Evolutionary conservation across 2,797 vertebrate genomes (phyloP).

Genomic region (Rachycentron canadum): DNA sequence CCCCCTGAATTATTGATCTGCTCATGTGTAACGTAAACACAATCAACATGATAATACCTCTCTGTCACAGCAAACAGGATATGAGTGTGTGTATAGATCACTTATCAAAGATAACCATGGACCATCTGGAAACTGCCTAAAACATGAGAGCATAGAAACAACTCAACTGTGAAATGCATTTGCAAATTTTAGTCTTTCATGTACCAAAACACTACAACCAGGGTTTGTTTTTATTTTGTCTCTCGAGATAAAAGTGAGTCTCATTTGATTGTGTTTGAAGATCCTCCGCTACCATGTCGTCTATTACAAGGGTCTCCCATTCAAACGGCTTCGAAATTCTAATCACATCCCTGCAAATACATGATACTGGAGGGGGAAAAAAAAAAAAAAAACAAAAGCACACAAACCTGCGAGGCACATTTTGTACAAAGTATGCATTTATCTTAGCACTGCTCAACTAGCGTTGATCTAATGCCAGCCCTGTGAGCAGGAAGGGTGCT

Average conservation of each 20-base stretch:
- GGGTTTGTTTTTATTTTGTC: constrained; percentile 22
- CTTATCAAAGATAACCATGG: constrained; percentile 43
- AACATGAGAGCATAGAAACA: constrained; percentile 12
- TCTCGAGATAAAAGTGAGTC: constrained; percentile 27
- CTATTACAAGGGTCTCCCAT: constrained; percentile 33
- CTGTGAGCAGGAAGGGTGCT: constrained; percentile 27
- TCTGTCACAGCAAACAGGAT: constrained; percentile 28
- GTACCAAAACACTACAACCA: constrained; percentile 23
- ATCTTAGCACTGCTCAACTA: constrained; percentile 43
- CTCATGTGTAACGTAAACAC: constrained; percentile 48
- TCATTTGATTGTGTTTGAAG: constrained; percentile 32
- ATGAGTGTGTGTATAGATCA: constrained; percentile 16
- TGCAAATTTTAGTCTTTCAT: constrained; percentile 32
- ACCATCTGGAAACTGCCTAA: constrained; percentile 43
- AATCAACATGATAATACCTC: constrained; percentile 49
- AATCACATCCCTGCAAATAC: constrained; percentile 49
- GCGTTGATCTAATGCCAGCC: constrained; percentile 51
- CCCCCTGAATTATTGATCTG: constrained; percentile 71
- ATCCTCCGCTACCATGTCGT: constrained; percentile 20
- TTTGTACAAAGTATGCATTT: constrained; percentile 55
- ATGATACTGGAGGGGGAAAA: constrained; percentile 24
- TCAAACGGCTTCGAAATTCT: constrained; percentile 49
- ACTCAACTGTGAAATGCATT: constrained; percentile 24
- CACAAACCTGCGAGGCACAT: constrained; percentile 30
- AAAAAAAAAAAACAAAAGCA: constrained; percentile 7